Evolutionary conservation across 1,140 invertebrate genomes (phyloP), one percentile per base, ranked within the genome.

Genomic region (Rhopalosiphum maidis): DNA sequence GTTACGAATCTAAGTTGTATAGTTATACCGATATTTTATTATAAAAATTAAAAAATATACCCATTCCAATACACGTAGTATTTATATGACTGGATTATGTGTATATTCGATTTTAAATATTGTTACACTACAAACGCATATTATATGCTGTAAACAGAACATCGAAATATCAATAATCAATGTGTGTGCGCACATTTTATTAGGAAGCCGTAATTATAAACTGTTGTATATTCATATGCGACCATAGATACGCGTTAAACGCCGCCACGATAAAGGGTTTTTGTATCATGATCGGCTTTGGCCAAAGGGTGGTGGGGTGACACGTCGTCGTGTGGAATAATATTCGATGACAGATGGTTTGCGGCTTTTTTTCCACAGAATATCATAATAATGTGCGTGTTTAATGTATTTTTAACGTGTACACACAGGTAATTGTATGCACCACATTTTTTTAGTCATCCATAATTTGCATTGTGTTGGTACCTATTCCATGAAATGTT

Each of bases 301-400:
- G 60, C n/a, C 60, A 35, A 77, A 4, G 60, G 60, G 30, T 77
- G 60, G 60, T n/a, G 48, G 48, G 48, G 48, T 51, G 48, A 51
- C 48, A 68, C 60, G n/a, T 77, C 30, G 15, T 77, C 11, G 30
- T 68, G 60, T 55, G n/a, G 46, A 83, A 83, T 23, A 83, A 83
- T 83, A 83, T 86, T 43, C 54, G 54, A 41, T 54, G 89, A 90
- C 89, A 90, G 89, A 90, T 90, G 89, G 89, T 90, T 90, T 60
- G 89, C 89, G 89, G 89, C 54, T 68, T 41, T 41, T 41, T 68
- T 25, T 85, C 35, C 82, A 23, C 82, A 37, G 35, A 83, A 83
- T 41, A 41, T 11, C 2, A 37, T 41, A 83, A 77, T 41, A 83
- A 23, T 21, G 18, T 83, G 82, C 82, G 35, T 83, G 82, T 37